Evolutionary conservation across 2,888 invertebrate species (phyloP).

Genomic region (Agrotis segetum): DNA sequence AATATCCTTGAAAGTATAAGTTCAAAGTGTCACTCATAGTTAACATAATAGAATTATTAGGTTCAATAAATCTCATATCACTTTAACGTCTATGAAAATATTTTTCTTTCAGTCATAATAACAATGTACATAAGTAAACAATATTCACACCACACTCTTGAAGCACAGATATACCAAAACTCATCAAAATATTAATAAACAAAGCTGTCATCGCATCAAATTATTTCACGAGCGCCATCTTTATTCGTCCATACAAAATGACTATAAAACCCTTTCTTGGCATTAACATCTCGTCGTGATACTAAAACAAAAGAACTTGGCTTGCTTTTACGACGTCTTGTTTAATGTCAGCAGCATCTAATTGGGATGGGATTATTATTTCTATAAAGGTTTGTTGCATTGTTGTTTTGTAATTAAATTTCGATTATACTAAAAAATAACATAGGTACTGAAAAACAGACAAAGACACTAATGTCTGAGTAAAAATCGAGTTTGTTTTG

Average conservation of each 20-base stretch:
- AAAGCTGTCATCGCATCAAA: constrained; percentile 65
- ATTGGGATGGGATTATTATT: constrained; percentile 61
- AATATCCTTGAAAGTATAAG: no score
- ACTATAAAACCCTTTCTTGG: constrained; percentile 69
- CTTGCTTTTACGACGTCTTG: constrained; percentile 58
- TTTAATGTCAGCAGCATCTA: constrained; percentile 61
- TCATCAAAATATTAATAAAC: constrained; percentile 58
- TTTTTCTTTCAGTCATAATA: no score
- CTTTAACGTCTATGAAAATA: no score
- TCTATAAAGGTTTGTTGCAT: constrained; percentile 40
- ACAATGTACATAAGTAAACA: no score
- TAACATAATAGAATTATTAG: no score
- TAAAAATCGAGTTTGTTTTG: no score
- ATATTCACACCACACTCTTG: no score
- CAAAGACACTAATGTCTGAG: no score
- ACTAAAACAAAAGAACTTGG: constrained; percentile 64
- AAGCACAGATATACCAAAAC: background rate
- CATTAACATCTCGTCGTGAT: constrained; percentile 54
- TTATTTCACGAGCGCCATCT: constrained; percentile 68
- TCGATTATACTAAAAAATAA: no score
- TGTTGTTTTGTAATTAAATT: constrained; percentile 11
- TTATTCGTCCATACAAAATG: constrained; percentile 66
- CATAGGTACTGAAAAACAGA: no score
- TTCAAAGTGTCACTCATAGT: no score
- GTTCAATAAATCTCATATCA: no score